phyloP scores from a whole-genome alignment of 2,797 vertebrate genomes.

The Varecia variegata region DNA sequence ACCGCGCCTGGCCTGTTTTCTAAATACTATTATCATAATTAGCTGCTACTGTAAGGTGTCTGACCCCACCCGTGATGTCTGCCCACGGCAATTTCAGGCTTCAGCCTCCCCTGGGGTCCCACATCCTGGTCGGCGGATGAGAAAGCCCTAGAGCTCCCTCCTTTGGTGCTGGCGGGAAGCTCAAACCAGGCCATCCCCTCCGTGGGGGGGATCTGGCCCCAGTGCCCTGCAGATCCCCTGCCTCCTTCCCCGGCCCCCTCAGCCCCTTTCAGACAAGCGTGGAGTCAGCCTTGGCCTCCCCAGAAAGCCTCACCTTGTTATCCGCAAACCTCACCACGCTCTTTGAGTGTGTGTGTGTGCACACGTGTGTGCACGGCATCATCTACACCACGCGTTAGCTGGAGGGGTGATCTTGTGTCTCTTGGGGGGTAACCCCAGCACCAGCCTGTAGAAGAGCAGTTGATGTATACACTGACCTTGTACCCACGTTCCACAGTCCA shows the following conservation, averaged over 20 bases:
- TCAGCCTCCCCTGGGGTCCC: background rate
- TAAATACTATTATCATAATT: background rate
- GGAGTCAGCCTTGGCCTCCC: background rate
- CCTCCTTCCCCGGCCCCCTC: background rate
- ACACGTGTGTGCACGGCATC: accelerated
- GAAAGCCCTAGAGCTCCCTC: background rate
- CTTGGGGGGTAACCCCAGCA: no score
- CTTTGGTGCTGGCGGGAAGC: no score
- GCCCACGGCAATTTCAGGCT: background rate
- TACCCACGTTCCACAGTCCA: background rate
- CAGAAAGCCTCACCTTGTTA: background rate
- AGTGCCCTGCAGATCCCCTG: background rate
- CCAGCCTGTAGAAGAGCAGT: no score
- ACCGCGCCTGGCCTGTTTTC: no score
- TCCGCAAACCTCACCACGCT: background rate
- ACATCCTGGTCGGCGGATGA: background rate
- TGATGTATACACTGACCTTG: background rate
- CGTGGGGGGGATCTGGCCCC: no score
- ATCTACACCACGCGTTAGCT: no score
- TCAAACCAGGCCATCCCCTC: background rate
- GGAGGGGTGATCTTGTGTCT: background rate
- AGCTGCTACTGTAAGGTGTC: accelerated
- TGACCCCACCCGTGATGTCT: background rate
- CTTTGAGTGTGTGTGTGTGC: accelerated
- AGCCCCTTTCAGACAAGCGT: background rate